A percentile compares a stretch with the other conserved stretches of the same genome.
phyloP scores from a whole-genome alignment of 2,797 vertebrate genomes.

The Brachymystax lenok region DNA sequence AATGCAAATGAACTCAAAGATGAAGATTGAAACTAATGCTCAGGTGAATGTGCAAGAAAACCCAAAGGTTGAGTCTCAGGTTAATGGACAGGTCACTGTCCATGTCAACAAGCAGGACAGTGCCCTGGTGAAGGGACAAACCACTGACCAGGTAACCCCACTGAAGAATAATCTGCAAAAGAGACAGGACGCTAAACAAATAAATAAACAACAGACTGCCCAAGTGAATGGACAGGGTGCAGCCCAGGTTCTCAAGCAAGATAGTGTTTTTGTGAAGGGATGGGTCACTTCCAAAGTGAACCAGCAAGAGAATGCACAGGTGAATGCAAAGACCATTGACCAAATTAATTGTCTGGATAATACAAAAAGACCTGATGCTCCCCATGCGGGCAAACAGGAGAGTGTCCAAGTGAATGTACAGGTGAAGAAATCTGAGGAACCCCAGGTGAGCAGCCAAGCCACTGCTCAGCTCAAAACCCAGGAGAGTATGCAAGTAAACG shows the following conservation, averaged over 20 bases:
- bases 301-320: constrained; percentile 35
- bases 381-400: not conserved
- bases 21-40: constrained; percentile 47
- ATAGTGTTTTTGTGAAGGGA: constrained; percentile 22
- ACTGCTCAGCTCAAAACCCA: constrained; percentile 50
- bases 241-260: constrained; percentile 26
- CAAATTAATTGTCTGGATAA: constrained; percentile 43
- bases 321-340: constrained; percentile 41
- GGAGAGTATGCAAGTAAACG: constrained; percentile 25
- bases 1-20: constrained; percentile 49
- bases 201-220: no score
- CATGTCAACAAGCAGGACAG: constrained; percentile 38
- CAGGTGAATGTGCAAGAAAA: constrained; percentile 50
- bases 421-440: constrained; percentile 43
- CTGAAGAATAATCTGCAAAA: constrained; percentile 36
- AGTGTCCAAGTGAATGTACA: constrained; percentile 47
- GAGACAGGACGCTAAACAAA: constrained; percentile 31
- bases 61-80: constrained; percentile 59
- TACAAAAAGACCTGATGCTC: constrained; percentile 33
- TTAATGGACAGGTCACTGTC: constrained; percentile 47
- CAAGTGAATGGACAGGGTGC: constrained; percentile 26
- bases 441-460: constrained; percentile 33
- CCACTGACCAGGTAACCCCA: constrained; percentile 29
- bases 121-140: constrained; percentile 40
- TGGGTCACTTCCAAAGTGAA: constrained; percentile 45